phyloP scores from a whole-genome alignment of 2,888 invertebrate genomes.

The Caenorhabditis zanzibari region DNA sequence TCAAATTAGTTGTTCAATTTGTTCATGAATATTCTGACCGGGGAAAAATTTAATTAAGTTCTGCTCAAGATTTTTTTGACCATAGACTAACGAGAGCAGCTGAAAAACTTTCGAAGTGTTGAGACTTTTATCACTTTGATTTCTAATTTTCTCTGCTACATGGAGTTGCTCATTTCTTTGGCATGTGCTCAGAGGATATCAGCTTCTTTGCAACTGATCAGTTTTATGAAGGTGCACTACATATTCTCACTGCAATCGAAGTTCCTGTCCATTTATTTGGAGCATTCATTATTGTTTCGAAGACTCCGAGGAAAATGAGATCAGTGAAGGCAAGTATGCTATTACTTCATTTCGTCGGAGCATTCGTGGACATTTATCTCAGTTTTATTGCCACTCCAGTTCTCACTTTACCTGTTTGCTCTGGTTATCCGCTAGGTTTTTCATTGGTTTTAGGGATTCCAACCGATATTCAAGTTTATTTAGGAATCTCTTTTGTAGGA shows the following conservation, averaged over 20 bases:
- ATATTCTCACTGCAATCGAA: conserved; percentile 44
- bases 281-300: conserved; percentile 35
- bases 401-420: conserved; percentile 43
- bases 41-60: conserved; percentile 6
- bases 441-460: conserved; percentile 35
- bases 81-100: conserved; percentile 23
- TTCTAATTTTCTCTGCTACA: not conserved
- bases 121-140: conserved; percentile 13
- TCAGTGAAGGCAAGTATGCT: conserved; percentile 43
- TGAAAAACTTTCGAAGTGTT: conserved; percentile 11
- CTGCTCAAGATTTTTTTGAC: not conserved
- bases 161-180: not conserved
- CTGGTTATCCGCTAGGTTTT: conserved; percentile 46
- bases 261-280: conserved; percentile 42
- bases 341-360: conserved; percentile 43
- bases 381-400: conserved; percentile 52
- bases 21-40: conserved; percentile 7
- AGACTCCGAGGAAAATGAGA: conserved; percentile 48
- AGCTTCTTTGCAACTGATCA: conserved; percentile 35
- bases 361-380: conserved; percentile 43
- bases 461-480: conserved; percentile 39
- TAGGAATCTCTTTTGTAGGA: conserved; percentile 49
- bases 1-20: conserved; percentile 11
- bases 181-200: conserved; percentile 36
- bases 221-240: conserved; percentile 24